phyloP scores from a whole-genome alignment of 2,797 vertebrate genomes.

The Benthosema pterotum region DNA sequence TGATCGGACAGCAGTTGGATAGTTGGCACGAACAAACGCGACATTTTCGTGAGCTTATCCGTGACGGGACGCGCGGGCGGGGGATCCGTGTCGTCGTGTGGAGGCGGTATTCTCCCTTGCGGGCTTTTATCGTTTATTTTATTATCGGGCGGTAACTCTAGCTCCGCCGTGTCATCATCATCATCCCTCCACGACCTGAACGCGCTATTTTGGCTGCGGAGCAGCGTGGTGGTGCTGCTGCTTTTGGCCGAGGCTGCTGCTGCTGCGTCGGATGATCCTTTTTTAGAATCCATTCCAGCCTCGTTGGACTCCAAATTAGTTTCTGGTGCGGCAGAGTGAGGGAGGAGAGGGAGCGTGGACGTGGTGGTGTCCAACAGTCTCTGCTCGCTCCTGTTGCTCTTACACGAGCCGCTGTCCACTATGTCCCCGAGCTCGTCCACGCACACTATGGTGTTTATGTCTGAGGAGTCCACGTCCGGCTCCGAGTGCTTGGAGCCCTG shows the following conservation, averaged over 20 bases:
- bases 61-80: no score
- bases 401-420: conserved; percentile 77
- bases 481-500: conserved; percentile 86
- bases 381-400: conserved; percentile 71
- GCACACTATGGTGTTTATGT: conserved; percentile 76
- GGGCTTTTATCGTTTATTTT: conserved; percentile 72
- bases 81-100: conserved; percentile 59
- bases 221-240: conserved; percentile 80
- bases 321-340: conserved; percentile 36
- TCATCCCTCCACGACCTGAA: conserved; percentile 95
- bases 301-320: conserved; percentile 72
- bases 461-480: conserved; percentile 81
- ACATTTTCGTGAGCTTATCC: conserved; percentile 88
- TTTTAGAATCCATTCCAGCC: conserved; percentile 84
- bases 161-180: conserved; percentile 56
- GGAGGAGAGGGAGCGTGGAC: conserved; percentile 15
- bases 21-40: conserved; percentile 91
- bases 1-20: conserved; percentile 84
- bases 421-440: conserved; percentile 82
- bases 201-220: conserved; percentile 94
- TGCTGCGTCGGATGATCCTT: conserved; percentile 84
- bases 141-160: conserved; percentile 80
- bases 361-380: conserved; percentile 40
- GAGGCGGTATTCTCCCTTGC: conserved; percentile 62
- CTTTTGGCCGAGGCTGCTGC: conserved; percentile 76